Evolutionary conservation across 1,140 invertebrate species (phyloP), one percentile per base, ranked within the genome.

Genomic region (Geopemphigus sp.): DNA sequence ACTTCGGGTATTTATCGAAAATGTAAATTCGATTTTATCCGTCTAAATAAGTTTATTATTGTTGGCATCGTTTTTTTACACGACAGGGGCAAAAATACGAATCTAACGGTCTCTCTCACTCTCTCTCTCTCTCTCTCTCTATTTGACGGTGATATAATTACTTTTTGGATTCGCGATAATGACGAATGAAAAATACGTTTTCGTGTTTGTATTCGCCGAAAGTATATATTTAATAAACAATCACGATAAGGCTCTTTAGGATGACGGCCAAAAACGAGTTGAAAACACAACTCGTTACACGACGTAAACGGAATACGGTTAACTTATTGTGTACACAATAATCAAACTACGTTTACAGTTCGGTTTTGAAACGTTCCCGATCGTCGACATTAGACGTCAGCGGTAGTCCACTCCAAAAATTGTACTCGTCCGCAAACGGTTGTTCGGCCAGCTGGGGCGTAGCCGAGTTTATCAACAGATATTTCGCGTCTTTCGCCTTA

Each of bases 331-430:
- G 32, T 39, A 3, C 32, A 8, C 32, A 8, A 39, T 39, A 4
- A 39, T 39, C 32, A 39, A 3, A 4, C 32, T 39, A 39, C 32
- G 32, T 39, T 39, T 39, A 39, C 8, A 68, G 11, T 68, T 68
- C 45, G 1, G 14, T 50, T 50, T 17, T 68, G 5, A 14, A 50
- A 47, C 24, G 6, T 50, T 50, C 15, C 24, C 66, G 39, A 19
- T 14, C 47, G 24, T 26, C 50, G 14, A 50, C 6, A 32, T 11
- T 50, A 50, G 66, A 5, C 6, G 15, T 68, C 45, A 68, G 14
- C 17, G 66, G 66, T 11, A 68, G 22, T 17, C 22, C 39, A 4
- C 66, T 68, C 66, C 66, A 68, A 68, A 68, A 68, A 12, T 68
- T 17, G 15, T 50, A 68, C 39, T 68, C 66, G 3, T 50, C 66